phyloP scores from a whole-genome alignment of 1,140 invertebrate genomes.

The Araneus ventricosus region DNA sequence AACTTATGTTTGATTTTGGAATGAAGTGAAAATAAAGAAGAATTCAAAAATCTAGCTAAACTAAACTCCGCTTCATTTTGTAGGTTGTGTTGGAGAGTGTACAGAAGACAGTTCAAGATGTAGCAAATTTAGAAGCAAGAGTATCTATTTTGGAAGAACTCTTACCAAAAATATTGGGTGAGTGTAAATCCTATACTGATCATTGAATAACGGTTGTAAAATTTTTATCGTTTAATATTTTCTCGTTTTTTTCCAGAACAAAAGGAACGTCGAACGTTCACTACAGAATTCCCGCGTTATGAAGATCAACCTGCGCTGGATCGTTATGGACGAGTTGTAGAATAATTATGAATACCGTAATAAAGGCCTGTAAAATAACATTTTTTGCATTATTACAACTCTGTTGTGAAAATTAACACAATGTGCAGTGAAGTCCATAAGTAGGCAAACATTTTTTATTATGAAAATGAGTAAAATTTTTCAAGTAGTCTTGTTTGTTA shows the following conservation, averaged over 20 bases:
- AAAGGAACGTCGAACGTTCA: not conserved
- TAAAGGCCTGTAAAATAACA: too few relatives aligned
- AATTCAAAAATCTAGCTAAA: not conserved
- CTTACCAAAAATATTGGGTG: slow-evolving; percentile 67
- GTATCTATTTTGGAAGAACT: slow-evolving; percentile 63
- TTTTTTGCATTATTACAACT: too few relatives aligned
- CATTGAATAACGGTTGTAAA: not conserved
- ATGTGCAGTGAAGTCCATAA: too few relatives aligned
- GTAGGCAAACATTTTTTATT: too few relatives aligned
- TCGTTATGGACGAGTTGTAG: slow-evolving; percentile 42
- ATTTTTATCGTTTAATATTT: not conserved
- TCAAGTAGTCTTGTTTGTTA: too few relatives aligned
- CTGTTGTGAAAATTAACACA: too few relatives aligned
- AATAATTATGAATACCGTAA: not conserved
- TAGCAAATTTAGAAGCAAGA: slow-evolving; percentile 58
- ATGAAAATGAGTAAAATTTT: too few relatives aligned
- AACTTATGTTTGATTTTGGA: too few relatives aligned
- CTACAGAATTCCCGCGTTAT: not conserved
- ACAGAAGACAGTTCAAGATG: slow-evolving; percentile 54
- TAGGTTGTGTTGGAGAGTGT: slow-evolving; percentile 58
- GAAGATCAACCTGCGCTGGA: slow-evolving; percentile 11
- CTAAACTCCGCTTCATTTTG: not conserved
- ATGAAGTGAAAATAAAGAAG: too few relatives aligned
- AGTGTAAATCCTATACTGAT: not conserved
- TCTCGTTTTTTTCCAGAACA: slow-evolving; percentile 44